A percentile compares a stretch with the other conserved stretches of the same genome.
phyloP scores from a whole-genome alignment of 2,888 invertebrate genomes.

The Drosophila conformis region DNA sequence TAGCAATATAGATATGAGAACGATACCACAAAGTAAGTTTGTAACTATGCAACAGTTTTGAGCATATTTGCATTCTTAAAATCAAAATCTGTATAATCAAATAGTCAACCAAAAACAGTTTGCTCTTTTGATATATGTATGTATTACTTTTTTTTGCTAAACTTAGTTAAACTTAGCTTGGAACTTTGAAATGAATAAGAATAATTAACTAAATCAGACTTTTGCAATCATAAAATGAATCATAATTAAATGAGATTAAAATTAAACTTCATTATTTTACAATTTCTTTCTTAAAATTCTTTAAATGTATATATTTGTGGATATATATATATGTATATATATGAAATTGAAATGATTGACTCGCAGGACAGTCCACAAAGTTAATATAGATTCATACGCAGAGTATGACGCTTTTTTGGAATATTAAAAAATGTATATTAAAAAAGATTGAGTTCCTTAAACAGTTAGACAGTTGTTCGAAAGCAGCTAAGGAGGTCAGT shows the following conservation, averaged over 20 bases:
- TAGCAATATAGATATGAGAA: conserved; percentile 20
- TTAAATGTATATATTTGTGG: no score
- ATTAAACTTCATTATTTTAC: neutral
- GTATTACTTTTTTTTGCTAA: neutral
- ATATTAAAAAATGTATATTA: neutral
- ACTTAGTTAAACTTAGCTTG: neutral
- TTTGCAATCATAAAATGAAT: no score
- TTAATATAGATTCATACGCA: neutral
- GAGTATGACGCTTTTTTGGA: neutral
- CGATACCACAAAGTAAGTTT: neutral
- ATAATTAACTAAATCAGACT: no score
- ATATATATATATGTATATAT: no score
- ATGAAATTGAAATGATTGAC: no score
- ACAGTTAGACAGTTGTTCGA: neutral
- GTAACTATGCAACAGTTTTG: neutral
- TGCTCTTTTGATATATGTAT: neutral
- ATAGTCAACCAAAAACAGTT: neutral
- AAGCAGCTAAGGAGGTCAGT: conserved; percentile 2
- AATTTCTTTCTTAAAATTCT: neutral
- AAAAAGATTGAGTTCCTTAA: neutral
- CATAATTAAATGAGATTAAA: no score
- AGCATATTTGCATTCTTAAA: neutral
- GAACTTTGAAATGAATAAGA: neutral
- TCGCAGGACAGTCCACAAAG: neutral
- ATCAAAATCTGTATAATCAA: neutral